Base-by-base conservation (phyloP, 2,113 vertebrate genomes). In the Lagopus leucura region DNA sequence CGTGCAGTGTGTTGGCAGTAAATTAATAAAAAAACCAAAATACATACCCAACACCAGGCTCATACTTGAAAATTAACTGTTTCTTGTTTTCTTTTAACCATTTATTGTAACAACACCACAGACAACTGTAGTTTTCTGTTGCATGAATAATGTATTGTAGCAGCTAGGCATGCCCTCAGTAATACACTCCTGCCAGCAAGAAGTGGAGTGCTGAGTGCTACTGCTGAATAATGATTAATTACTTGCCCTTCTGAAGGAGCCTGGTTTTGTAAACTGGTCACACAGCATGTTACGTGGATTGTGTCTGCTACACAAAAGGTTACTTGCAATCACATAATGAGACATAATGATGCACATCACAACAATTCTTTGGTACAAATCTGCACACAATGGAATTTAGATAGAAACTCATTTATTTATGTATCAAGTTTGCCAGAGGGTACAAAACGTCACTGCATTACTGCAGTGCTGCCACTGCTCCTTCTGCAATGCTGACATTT, bases 141-240 rank as follows among this genome's bases (percentile, higher is more conserved):
- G 85, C 48, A 90, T 96, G 93, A 96, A 92, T 97, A 93, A 96
- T 93, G 92, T 90, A 96, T 95, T 88, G 52, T 92, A 20, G 42
- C 76, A 82, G 92, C 95, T 84, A 86, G 82, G 95, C 79, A 86
- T 77, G 83, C 94, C 89, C 92, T 95, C 57, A 20, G 78, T 95
- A 91, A 93, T 57, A 82, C 86, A 65, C 86, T 94, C 82, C 87
- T 92, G 91, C 94, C 92, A 96, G 82, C 81, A 79, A 86, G 81
- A 79, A 85, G 86, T 82, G 76, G 90, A 96, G 95, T 94, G 69
- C 91, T 89, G 91, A 80, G 55, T 13, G 57, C 85, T 94, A 36
- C 81, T 85, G 87, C 72, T 93, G 95, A 97, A 93, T 94, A 92
- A 90, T 96, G 96, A 96, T 96, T 95, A 96, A 94, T 98, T 97